Percentiles rank a stretch among this genome's conserved stretches.
These are phyloP conservation scores for Chionomys nivalis DNA, from an alignment of 2,113 vertebrate species.

Conservation along the genomic window DNA sequence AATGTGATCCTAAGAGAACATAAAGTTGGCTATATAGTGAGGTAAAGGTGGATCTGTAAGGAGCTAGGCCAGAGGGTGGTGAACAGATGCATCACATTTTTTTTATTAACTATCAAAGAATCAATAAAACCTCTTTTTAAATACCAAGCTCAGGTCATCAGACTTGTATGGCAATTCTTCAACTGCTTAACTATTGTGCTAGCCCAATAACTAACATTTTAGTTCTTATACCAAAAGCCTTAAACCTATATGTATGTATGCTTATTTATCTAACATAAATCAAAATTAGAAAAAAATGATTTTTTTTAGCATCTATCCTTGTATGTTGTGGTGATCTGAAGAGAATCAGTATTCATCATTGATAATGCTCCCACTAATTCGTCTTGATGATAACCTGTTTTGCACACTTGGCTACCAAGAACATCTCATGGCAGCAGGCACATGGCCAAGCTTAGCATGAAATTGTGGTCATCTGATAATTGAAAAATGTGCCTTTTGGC, in stretches of 20 bases:
- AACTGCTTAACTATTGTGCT: background rate
- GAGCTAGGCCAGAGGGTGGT: too few relatives aligned
- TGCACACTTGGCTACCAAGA: background rate
- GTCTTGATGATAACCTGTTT: background rate
- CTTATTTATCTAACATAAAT: slow-evolving; percentile 19
- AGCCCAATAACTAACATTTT: background rate
- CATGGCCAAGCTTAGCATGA: background rate
- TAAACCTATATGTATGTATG: background rate
- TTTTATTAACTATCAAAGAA: background rate
- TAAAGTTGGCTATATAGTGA: background rate
- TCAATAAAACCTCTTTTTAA: background rate
- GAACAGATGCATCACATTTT: background rate
- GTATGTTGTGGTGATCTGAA: background rate
- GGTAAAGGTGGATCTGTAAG: background rate
- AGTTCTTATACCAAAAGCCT: slow-evolving; percentile 22
- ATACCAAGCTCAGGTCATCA: background rate
- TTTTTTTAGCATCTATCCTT: background rate
- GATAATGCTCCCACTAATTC: background rate
- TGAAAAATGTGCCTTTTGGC: background rate
- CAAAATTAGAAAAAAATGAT: background rate
- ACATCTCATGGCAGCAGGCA: background rate
- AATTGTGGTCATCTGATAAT: background rate
- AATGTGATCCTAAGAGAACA: background rate
- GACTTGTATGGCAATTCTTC: background rate
- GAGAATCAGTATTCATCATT: background rate